These are phyloP conservation scores for Archaeoteleia sp. DNA, from an alignment of 2,888 invertebrate genomes.

Conservation along the genomic window DNA sequence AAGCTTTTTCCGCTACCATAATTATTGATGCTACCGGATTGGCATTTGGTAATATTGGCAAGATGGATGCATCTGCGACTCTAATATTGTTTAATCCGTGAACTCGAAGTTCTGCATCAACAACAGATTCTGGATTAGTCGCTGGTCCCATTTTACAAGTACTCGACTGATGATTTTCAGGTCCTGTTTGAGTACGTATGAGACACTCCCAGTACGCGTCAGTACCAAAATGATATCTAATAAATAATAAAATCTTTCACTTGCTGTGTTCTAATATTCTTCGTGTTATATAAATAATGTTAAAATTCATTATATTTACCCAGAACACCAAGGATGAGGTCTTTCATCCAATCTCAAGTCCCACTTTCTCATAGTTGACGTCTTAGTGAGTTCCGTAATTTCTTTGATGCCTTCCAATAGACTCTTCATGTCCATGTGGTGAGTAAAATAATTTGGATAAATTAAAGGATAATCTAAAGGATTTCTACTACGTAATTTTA, in stretches of 20 bases:
- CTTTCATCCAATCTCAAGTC: conserved; percentile 78
- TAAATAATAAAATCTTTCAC: too few relatives aligned
- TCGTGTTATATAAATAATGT: not conserved
- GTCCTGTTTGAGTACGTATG: conserved; percentile 78
- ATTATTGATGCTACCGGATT: conserved; percentile 83
- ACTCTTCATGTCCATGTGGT: conserved; percentile 79
- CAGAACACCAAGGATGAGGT: conserved; percentile 77
- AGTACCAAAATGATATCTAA: conserved; percentile 76
- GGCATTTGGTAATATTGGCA: conserved; percentile 80
- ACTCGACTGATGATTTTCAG: conserved; percentile 81
- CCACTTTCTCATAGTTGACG: conserved; percentile 78
- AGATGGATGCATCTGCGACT: conserved; percentile 82
- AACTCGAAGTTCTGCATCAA: conserved; percentile 79
- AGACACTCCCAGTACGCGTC: conserved; percentile 83
- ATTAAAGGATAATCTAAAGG: conserved; percentile 81
- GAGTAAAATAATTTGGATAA: conserved; percentile 83
- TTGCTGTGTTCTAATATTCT: not conserved
- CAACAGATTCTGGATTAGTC: conserved; percentile 77
- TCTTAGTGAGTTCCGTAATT: conserved; percentile 77
- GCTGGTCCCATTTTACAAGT: conserved; percentile 78
- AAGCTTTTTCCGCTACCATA: conserved; percentile 84
- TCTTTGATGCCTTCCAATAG: conserved; percentile 79
- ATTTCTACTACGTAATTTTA: conserved; percentile 80
- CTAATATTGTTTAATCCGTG: conserved; percentile 79
- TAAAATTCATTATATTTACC: conserved; percentile 59